Conservation (phyloP, 2,888 invertebrate genomes). For the Synergus gifuensis region DNA sequence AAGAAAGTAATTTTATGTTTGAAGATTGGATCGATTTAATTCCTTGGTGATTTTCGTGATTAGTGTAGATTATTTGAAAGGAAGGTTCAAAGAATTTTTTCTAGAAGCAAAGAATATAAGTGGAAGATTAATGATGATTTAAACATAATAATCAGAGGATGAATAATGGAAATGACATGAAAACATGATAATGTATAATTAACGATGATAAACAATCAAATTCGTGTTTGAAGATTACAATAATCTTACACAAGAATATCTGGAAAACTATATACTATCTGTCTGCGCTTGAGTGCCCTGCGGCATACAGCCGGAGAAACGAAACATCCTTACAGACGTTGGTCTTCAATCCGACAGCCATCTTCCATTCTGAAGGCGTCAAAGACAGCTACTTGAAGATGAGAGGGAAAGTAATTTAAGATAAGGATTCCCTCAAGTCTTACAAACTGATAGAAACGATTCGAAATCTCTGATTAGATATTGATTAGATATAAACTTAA, state of each 20-base stretch:
- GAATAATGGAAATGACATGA: not conserved
- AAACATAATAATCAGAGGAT: too few species aligned
- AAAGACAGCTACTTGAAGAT: conserved; percentile 11
- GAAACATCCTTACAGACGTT: conserved; percentile 17
- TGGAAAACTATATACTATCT: conserved; percentile 15
- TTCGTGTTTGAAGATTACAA: not conserved
- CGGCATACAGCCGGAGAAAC: conserved; percentile 33
- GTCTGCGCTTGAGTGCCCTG: conserved; percentile 20
- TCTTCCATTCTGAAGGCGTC: not conserved
- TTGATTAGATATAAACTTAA: not conserved
- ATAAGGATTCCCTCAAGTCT: conserved; percentile 9
- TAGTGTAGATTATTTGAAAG: too few species aligned
- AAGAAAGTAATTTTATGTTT: not conserved
- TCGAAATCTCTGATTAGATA: not conserved
- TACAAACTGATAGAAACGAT: not conserved
- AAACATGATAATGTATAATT: not conserved
- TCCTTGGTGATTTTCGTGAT: not conserved
- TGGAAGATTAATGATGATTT: not conserved
- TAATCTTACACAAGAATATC: conserved; percentile 1
- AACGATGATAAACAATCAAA: not conserved
- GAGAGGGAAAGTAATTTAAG: conserved; percentile 30
- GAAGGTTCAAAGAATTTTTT: not conserved
- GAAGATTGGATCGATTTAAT: not conserved
- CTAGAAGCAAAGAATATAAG: not conserved
- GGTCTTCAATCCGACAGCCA: conserved; percentile 8